Conservation (phyloP, 2,888 invertebrate species). For the Mesorhabditis spiculigera region DNA sequence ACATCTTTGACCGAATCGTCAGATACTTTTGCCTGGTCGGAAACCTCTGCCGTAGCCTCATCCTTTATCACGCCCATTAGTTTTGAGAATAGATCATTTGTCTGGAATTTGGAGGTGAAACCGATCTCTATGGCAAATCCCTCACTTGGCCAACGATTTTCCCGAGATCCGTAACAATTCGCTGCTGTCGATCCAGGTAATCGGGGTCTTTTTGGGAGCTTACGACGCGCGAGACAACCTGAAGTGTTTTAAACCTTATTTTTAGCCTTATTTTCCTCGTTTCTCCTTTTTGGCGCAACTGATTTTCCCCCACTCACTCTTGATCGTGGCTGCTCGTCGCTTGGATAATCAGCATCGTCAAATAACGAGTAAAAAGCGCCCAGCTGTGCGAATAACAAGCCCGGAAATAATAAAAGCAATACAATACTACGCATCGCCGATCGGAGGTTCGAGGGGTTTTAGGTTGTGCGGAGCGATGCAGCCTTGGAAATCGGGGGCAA, state of each 20-base stretch:
- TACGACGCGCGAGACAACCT: neutral
- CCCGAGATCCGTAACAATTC: conserved; percentile 8
- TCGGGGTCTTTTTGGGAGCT: neutral
- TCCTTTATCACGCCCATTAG: neutral
- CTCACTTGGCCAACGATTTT: neutral
- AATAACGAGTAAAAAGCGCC: too few relatives aligned
- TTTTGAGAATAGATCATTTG: conserved; percentile 1
- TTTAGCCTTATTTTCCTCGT: neutral
- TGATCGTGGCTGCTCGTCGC: too few relatives aligned
- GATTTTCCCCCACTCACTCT: too few relatives aligned
- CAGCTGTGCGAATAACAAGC: too few relatives aligned
- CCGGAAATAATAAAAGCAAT: too few relatives aligned
- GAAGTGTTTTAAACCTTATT: neutral
- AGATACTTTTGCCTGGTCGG: neutral
- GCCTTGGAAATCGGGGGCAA: too few relatives aligned
- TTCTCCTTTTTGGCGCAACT: too few relatives aligned
- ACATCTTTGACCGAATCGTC: neutral
- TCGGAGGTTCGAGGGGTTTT: too few relatives aligned
- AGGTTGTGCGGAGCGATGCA: too few relatives aligned
- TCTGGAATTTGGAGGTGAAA: neutral
- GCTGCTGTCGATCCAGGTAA: conserved; percentile 21
- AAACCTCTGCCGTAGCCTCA: neutral
- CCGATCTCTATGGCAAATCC: neutral
- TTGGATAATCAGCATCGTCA: too few relatives aligned
- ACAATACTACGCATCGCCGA: too few relatives aligned